phyloP scores from a whole-genome alignment of 2,888 invertebrate genomes.

The Molorchus minor region DNA sequence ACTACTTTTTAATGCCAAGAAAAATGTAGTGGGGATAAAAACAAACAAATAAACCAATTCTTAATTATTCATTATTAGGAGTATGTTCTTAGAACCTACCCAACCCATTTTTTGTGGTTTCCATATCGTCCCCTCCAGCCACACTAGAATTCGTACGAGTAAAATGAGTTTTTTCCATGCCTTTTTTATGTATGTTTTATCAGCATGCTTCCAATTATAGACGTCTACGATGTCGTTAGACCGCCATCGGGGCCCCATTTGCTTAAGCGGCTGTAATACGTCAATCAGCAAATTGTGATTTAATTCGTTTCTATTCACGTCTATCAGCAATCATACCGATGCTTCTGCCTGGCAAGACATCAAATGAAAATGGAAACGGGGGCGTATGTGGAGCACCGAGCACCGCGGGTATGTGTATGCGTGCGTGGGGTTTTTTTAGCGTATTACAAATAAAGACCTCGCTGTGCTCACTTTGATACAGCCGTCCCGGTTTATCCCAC shows the following conservation, averaged over 20 bases:
- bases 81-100: too few relatives aligned
- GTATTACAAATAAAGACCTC: slow-evolving; percentile 26
- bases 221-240: too few relatives aligned
- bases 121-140: too few relatives aligned
- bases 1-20: too few relatives aligned
- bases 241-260: slow-evolving; percentile 9
- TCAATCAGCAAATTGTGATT: slow-evolving; percentile 17
- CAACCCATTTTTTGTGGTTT: too few relatives aligned
- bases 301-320: slow-evolving; percentile 3
- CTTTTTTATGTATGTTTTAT: too few relatives aligned
- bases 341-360: slow-evolving; percentile 17
- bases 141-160: too few relatives aligned
- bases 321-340: slow-evolving; percentile 6
- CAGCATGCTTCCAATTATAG: too few relatives aligned
- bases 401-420: not conserved
- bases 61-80: too few relatives aligned
- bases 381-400: slow-evolving; percentile 5
- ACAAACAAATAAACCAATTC: too few relatives aligned
- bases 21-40: too few relatives aligned
- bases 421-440: not conserved
- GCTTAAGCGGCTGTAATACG: slow-evolving; percentile 14
- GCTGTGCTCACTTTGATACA: slow-evolving; percentile 30
- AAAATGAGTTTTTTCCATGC: too few relatives aligned
- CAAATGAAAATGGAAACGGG: slow-evolving; percentile 6
- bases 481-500: slow-evolving; percentile 30